Base-by-base conservation (phyloP, 2,888 invertebrate species). In the Luperina testacea region DNA sequence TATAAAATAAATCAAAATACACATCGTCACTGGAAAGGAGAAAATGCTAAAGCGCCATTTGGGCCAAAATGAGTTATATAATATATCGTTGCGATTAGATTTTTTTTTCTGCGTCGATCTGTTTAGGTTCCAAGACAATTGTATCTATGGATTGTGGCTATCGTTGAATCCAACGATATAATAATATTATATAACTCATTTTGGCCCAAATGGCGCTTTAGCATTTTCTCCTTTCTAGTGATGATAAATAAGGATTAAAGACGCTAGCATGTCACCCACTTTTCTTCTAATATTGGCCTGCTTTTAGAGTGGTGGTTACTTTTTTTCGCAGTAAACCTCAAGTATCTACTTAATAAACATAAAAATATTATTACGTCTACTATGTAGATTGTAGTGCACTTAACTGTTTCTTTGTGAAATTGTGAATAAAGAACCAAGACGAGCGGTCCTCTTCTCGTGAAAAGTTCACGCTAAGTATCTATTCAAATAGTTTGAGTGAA, bases 381-480 rank as follows among this genome's bases (percentile, higher is more conserved):
- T 69, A 63, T 70, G 71, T 77, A 81, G 53, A 77, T 71, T 85
- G 72, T 75, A 84, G 61, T 72, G 67, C 65, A 80, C 84, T 77
- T 77, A 74, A 77, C 80, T 75, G 57, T 76, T 84, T 84, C 76
- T 82, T 80, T 80, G 70, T 80, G 77, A 77, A 69, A 80, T 80
- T 77, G 71, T 78, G 80, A 77, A 68, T 75, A 78, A 78, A 78
- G 65, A 74, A 48, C 24, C 42, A 64, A 81, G 77, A 71, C n/a
- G 65, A 67, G 59, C 48, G 48, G 74, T 45, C 64, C 42, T 67
- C 38, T n/a, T 24, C 24, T 72, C 67, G 63, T 73, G 59, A 75
- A 78, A 83, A 76, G 51, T 76, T 64, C 42, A 72, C n/a, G 63
- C 61, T 61, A 80, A 84, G 80, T 80, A 72, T 75, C 72, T 59